A percentile compares a stretch with the other conserved stretches of the same genome.
phyloP scores from a whole-genome alignment of 2,113 vertebrate genomes.

The Dipodomys ordii region DNA sequence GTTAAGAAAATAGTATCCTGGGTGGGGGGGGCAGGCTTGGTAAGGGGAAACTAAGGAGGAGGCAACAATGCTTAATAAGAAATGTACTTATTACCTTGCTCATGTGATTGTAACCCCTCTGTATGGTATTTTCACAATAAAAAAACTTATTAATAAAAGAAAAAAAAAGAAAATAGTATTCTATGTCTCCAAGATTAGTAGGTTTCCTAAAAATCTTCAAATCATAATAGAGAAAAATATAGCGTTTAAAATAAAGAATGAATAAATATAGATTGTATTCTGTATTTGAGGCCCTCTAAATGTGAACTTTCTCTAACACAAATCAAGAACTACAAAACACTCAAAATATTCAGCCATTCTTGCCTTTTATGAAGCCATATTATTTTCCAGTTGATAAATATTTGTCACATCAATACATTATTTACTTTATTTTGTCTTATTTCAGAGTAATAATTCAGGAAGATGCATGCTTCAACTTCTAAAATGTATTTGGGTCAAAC shows the following conservation, averaged over 20 bases:
- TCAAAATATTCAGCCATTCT: not conserved
- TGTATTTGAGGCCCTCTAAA: not conserved
- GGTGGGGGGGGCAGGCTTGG: too few species aligned
- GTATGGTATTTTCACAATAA: too few species aligned
- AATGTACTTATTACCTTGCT: too few species aligned
- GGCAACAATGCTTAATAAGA: too few species aligned
- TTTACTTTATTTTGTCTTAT: slow-evolving; percentile 32
- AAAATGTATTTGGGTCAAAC: not conserved
- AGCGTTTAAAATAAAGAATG: not conserved
- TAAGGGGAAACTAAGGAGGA: too few species aligned
- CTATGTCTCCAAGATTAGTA: not conserved
- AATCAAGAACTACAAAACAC: not conserved
- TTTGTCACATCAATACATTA: not conserved
- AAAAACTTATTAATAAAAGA: too few species aligned
- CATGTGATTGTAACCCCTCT: too few species aligned
- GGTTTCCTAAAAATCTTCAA: not conserved
- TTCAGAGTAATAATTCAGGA: slow-evolving; percentile 35
- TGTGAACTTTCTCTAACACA: not conserved
- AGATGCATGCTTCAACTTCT: not conserved
- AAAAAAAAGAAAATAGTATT: not conserved
- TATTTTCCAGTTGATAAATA: slow-evolving; percentile 1
- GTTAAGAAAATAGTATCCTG: not conserved
- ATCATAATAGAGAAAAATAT: not conserved
- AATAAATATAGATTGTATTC: not conserved
- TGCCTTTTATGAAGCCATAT: slow-evolving; percentile 14